Base-by-base conservation (phyloP, 1,140 invertebrate genomes). In the Drosophila lacertosa region DNA sequence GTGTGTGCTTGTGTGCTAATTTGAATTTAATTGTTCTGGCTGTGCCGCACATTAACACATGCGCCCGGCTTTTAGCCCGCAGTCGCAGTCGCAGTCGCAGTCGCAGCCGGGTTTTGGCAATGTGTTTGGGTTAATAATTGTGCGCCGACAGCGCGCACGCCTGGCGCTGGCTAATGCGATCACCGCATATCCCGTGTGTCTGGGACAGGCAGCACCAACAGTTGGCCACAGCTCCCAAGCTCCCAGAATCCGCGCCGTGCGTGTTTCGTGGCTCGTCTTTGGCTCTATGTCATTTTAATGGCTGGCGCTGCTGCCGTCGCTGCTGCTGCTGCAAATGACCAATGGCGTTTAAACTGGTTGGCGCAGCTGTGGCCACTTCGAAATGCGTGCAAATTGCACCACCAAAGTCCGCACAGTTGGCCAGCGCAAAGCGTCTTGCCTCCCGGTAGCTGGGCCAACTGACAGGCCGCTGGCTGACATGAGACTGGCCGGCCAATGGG, bases 271-370 rank as follows among this genome's bases (percentile, higher is more conserved):
- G 40, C 33, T 58, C 63, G 60, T 63, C 72, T 73, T 32, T 70
- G 76, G 57, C 77, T 84, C 81, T 88, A 86, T 84, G 82, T 84
- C 81, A 84, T 84, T 88, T 84, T 88, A 84, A 84, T 84, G 81
- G 81, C 77, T 77, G 81, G 81, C 81, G 81, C 82, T 55, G 66
- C 39, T 47, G 47, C 58, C 22, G 32, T 15, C 16, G 20, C 15
- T 51, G 55, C 40, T 59, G 48, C 51, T 69, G 7, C 24, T 57
- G 76, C 53, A 84, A 86, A 84, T 88, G 77, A 82, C 82, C 82
- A 88, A 88, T 88, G 82, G 82, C 78, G 77, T 77, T 75, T 59
- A 73, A 88, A 88, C 82, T 82, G 81, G 81, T 86, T 86, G 77
- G 45, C 42, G 82, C 82, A 88, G 82, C 82, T 88, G 82, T 71